Percentiles rank a stretch among this genome's conserved stretches.
Conservation (phyloP, 2,113 vertebrate genomes). For the Lipophrys pholis region DNA sequence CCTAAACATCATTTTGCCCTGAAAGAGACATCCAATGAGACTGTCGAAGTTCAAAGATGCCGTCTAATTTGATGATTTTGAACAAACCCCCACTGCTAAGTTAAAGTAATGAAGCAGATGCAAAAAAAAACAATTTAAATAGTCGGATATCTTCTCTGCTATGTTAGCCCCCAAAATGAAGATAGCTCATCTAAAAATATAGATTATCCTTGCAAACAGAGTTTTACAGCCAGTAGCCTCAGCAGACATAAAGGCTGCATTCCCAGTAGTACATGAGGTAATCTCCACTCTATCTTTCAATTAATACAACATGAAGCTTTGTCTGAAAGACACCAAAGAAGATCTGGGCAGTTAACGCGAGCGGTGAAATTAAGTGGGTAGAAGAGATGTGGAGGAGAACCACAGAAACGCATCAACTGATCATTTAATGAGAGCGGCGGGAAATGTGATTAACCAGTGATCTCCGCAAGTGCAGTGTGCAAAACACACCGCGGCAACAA, state of each 20-base stretch:
- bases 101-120: too few relatives aligned
- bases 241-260: not conserved
- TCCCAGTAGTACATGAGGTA: not conserved
- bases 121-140: not conserved
- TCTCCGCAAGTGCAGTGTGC: not conserved
- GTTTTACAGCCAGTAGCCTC: not conserved
- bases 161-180: not conserved
- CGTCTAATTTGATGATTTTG: too few relatives aligned
- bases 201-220: not conserved
- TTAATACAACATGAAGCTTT: not conserved
- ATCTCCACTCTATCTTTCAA: not conserved
- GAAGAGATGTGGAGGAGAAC: not conserved
- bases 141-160: not conserved
- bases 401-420: not conserved
- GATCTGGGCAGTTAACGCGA: too few relatives aligned
- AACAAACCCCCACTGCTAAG: too few relatives aligned
- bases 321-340: not conserved
- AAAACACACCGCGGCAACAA: not conserved
- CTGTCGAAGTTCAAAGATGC: too few relatives aligned
- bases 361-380: not conserved
- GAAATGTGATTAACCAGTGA: constrained; percentile 7
- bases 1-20: too few relatives aligned
- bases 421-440: not conserved
- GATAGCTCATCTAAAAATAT: not conserved
- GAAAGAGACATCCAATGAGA: too few relatives aligned